A percentile compares a stretch with the other conserved stretches of the same genome.
These are phyloP conservation scores for Hapalemur alaotrensis DNA, from an alignment of 2,797 vertebrate genomes.

Conservation along the genomic window DNA sequence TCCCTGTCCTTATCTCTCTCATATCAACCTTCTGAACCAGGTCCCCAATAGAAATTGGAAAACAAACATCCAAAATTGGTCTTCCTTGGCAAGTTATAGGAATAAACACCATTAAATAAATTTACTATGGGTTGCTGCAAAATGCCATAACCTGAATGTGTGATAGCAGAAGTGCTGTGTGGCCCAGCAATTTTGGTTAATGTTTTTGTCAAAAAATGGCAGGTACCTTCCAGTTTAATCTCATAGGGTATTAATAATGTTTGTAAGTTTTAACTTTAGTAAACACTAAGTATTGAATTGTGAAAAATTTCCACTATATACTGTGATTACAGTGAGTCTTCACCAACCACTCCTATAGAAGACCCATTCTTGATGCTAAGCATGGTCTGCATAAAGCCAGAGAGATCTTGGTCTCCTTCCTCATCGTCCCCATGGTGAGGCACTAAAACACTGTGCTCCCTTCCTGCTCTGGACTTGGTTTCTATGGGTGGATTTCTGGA, in stretches of 20 bases:
- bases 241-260: not conserved
- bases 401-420: too few species aligned
- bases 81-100: not conserved
- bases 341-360: not conserved
- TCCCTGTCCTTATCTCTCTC: not conserved
- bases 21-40: not conserved
- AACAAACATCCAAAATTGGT: not conserved
- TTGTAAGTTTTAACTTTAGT: not conserved
- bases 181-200: not conserved
- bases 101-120: conserved; percentile 43
- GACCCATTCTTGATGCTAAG: not conserved
- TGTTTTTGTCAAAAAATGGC: not conserved
- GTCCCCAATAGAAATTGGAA: not conserved
- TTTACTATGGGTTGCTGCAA: not conserved
- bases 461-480: not conserved
- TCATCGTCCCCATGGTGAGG: not conserved
- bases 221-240: not conserved
- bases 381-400: accelerated
- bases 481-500: not conserved
- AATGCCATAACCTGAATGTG: not conserved
- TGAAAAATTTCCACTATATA: not conserved
- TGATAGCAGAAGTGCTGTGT: not conserved
- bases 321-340: not conserved
- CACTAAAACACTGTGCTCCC: not conserved
- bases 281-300: not conserved